These are phyloP conservation scores for Acleris cristana DNA, from an alignment of 2,888 invertebrate species.

Conservation along the genomic window DNA sequence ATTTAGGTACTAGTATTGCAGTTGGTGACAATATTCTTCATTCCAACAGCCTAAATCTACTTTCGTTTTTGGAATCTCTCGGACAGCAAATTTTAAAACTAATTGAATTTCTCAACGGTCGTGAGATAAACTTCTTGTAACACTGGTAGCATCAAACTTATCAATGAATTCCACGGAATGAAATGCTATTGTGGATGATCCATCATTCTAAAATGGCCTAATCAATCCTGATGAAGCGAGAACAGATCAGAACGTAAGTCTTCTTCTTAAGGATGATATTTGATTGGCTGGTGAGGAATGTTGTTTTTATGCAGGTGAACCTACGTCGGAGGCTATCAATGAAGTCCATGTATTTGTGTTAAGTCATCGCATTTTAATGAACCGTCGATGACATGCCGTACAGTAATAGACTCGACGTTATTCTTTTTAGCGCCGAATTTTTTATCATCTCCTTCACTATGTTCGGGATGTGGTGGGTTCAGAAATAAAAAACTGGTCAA, in stretches of 20 bases:
- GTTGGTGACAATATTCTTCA: no score
- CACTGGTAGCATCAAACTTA: conserved; percentile 81
- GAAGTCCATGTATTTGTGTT: conserved; percentile 82
- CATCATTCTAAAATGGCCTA: conserved; percentile 70
- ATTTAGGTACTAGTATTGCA: neutral
- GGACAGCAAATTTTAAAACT: conserved; percentile 49
- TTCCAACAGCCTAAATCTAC: conserved; percentile 10
- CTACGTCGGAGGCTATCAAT: conserved; percentile 82
- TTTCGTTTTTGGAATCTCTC: conserved; percentile 40
- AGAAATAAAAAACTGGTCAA: conserved; percentile 49
- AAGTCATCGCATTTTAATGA: conserved; percentile 84
- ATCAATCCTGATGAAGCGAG: conserved; percentile 49
- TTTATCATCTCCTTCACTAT: conserved; percentile 57
- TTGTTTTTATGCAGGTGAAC: conserved; percentile 70
- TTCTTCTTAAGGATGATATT: conserved; percentile 52
- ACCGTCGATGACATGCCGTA: conserved; percentile 83
- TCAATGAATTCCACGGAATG: conserved; percentile 82
- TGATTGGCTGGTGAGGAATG: conserved; percentile 45
- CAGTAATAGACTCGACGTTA: conserved; percentile 81
- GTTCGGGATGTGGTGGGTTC: conserved; percentile 67
- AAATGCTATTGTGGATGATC: conserved; percentile 79
- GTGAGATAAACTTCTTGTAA: conserved; percentile 77
- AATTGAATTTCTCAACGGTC: conserved; percentile 66
- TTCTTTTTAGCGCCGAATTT: conserved; percentile 81
- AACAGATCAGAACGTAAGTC: conserved; percentile 52